phyloP scores from a whole-genome alignment of 1,140 invertebrate genomes.

The Diorhabda carinulata region DNA sequence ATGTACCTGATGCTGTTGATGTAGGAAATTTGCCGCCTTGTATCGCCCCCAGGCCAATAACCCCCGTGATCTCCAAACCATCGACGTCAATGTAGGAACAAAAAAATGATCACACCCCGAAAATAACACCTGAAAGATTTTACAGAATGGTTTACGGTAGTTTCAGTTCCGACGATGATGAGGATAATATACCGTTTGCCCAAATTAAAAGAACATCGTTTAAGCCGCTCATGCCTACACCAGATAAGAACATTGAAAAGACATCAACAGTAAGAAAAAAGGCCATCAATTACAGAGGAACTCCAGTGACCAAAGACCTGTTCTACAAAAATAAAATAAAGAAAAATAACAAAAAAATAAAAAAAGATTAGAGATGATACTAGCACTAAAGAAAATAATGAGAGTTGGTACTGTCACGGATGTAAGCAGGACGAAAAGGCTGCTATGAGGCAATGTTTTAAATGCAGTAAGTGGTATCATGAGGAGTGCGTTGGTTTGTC shows the following conservation, averaged over 20 bases:
- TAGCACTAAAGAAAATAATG: no score
- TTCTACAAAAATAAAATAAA: not conserved
- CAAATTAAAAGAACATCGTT: not conserved
- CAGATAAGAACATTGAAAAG: not conserved
- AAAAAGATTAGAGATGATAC: no score
- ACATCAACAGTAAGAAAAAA: not conserved
- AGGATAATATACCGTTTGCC: slow-evolving; percentile 1
- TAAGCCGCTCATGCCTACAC: not conserved
- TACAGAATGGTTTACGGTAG: slow-evolving; percentile 4
- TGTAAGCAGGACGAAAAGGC: no score
- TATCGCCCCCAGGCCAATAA: not conserved
- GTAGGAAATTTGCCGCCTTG: slow-evolving; percentile 7
- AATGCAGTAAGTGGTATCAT: not conserved
- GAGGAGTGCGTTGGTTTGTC: slow-evolving; percentile 3
- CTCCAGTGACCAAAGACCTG: slow-evolving; percentile 4
- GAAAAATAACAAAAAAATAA: not conserved
- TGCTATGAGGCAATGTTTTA: no score
- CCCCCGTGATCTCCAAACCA: not conserved
- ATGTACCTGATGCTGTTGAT: not conserved
- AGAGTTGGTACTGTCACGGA: not conserved
- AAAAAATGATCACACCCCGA: not conserved
- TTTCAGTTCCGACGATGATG: not conserved
- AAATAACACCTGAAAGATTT: not conserved
- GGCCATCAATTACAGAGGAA: slow-evolving; percentile 4
- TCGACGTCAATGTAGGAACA: not conserved